Conservation (phyloP, 2,888 invertebrate genomes). For the Sphaeridia pumilis region DNA sequence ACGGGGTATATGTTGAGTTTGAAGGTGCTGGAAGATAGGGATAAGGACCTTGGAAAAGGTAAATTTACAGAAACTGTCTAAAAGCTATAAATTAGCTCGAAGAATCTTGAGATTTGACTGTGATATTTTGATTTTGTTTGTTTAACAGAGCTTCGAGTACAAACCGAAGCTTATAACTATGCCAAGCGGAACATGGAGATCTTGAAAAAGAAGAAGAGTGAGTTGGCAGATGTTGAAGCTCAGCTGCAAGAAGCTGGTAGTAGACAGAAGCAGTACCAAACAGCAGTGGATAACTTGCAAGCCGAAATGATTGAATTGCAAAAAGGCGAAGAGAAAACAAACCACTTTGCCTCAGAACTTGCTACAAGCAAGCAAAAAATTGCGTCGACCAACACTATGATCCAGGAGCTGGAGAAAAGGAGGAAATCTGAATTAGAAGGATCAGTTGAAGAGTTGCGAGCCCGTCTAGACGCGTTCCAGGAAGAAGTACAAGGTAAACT, state of each 20-base stretch:
- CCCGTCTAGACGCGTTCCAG: slow-evolving; percentile 40
- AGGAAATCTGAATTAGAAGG: slow-evolving; percentile 50
- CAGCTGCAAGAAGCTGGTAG: slow-evolving; percentile 41
- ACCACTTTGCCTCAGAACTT: slow-evolving; percentile 38
- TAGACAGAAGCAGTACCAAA: slow-evolving; percentile 42
- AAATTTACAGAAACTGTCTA: slow-evolving; percentile 16
- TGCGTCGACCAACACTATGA: slow-evolving; percentile 18
- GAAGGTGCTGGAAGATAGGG: slow-evolving; percentile 56
- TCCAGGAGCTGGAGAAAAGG: slow-evolving; percentile 14
- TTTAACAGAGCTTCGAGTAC: slow-evolving; percentile 28
- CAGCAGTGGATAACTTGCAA: slow-evolving; percentile 42
- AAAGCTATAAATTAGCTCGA: not conserved
- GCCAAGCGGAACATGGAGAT: slow-evolving; percentile 40
- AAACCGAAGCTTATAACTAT: slow-evolving; percentile 38
- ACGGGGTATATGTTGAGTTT: slow-evolving; percentile 82
- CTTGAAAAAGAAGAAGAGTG: slow-evolving; percentile 38
- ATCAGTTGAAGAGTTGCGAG: slow-evolving; percentile 50
- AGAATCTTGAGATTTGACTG: too few relatives aligned
- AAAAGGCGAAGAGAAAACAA: slow-evolving; percentile 40
- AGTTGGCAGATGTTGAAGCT: slow-evolving; percentile 51
- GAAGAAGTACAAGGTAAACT: slow-evolving; percentile 28
- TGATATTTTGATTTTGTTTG: too few relatives aligned
- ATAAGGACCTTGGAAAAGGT: slow-evolving; percentile 45
- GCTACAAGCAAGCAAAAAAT: slow-evolving; percentile 21
- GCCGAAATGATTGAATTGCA: slow-evolving; percentile 43